These are phyloP conservation scores for Drosophila antonietae DNA, from an alignment of 2,888 invertebrate genomes.

Conservation along the genomic window DNA sequence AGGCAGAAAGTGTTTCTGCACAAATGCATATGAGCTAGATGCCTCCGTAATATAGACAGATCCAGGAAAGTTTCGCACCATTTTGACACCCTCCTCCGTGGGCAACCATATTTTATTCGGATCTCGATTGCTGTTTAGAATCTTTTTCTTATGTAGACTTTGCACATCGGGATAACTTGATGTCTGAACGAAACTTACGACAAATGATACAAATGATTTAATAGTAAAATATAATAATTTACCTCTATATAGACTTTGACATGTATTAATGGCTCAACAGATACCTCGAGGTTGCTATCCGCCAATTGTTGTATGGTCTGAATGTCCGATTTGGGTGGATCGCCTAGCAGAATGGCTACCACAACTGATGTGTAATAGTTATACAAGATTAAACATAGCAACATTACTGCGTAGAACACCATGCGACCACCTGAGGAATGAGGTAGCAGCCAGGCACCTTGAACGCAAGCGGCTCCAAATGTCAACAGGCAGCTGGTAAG, in stretches of 20 bases:
- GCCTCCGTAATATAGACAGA: conserved; percentile 80
- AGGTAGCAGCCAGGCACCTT: conserved; percentile 85
- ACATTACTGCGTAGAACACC: conserved; percentile 73
- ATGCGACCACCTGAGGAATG: conserved; percentile 84
- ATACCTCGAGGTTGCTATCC: conserved; percentile 86
- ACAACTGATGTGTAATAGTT: conserved; percentile 88
- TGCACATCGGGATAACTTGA: conserved; percentile 63
- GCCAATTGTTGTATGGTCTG: conserved; percentile 86
- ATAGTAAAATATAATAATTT: neutral
- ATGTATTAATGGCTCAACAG: conserved; percentile 85
- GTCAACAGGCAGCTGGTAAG: conserved; percentile 82
- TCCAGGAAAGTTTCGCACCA: conserved; percentile 71
- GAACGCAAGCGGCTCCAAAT: conserved; percentile 85
- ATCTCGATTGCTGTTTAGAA: conserved; percentile 55
- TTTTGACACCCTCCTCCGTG: conserved; percentile 70
- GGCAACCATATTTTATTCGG: conserved; percentile 65
- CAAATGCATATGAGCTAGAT: conserved; percentile 68
- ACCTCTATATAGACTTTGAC: conserved; percentile 77
- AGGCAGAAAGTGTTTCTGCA: conserved; percentile 74
- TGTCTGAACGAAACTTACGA: conserved; percentile 25
- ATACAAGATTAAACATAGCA: conserved; percentile 85
- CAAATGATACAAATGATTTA: no score
- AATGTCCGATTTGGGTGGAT: conserved; percentile 85
- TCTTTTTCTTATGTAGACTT: conserved; percentile 68
- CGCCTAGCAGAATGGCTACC: conserved; percentile 87